These are phyloP conservation scores for Linnaemya vulpina DNA, from an alignment of 2,888 invertebrate species.

Conservation along the genomic window DNA sequence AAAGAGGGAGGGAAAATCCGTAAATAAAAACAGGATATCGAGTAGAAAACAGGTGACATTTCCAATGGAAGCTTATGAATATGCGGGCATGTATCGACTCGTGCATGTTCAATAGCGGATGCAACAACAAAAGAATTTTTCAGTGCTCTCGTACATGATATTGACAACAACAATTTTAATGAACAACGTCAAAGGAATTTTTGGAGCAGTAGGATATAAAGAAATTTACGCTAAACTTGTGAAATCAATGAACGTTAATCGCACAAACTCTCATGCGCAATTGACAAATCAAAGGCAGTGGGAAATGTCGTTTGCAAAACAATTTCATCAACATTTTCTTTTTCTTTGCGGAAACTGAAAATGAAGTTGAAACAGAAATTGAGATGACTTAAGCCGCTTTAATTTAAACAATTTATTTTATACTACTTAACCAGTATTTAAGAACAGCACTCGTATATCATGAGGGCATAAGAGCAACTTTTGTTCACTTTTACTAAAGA, in stretches of 20 bases:
- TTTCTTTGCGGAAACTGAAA: background rate
- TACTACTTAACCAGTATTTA: no score
- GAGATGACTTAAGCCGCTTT: no score
- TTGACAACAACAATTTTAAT: background rate
- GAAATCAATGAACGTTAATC: background rate
- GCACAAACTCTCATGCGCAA: background rate
- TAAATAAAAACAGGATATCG: slow-evolving; percentile 29
- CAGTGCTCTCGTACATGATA: background rate
- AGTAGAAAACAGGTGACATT: slow-evolving; percentile 27
- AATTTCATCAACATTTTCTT: background rate
- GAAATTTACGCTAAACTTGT: background rate
- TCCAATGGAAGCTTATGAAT: slow-evolving; percentile 40
- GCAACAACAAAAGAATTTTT: background rate
- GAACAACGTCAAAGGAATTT: background rate
- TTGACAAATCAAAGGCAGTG: background rate
- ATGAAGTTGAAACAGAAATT: no score
- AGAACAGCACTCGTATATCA: no score
- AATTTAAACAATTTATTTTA: no score
- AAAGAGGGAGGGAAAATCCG: background rate
- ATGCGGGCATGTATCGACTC: background rate
- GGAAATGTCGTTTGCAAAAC: background rate
- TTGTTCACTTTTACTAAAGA: no score
- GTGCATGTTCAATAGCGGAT: background rate
- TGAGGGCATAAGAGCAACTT: no score
- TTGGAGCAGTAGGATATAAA: background rate